Evolutionary conservation across 2,888 invertebrate genomes (phyloP), one percentile per base, ranked within the genome.

Genomic region (Prionchulus punctatus): DNA sequence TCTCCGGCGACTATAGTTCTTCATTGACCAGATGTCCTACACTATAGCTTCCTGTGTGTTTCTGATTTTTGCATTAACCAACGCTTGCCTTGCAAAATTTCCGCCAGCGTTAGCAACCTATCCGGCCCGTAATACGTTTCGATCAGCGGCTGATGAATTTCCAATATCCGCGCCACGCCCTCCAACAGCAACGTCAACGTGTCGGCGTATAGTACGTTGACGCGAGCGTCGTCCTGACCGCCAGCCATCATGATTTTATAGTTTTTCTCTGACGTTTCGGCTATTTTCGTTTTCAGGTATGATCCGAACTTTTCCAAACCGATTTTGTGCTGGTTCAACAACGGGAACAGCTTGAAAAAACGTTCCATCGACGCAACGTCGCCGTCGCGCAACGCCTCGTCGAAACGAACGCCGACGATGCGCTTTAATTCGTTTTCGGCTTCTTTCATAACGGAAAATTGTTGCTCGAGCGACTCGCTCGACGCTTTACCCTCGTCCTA

Each of bases 261-360:
- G 56, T 65, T 63, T 26, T 66, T 64, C n/a, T 63, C 62, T n/a
- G 67, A 67, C 12, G 64, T 81, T 54, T 79, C 79, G n/a, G 72
- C 71, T 36, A 77, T 66, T 71, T 76, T 12, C 7, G n/a, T n/a
- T 45, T 45, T 45, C 47, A 45, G 23, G 23, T 45, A 45, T 7
- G 47, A 12, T 7, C 47, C 47, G 47, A 42, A 53, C 26, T 42
- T 26, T 21, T 53, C 26, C 53, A 53, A 43, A 0, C 96, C 96
- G 64, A 87, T 86, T 43, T 84, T 81, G 59, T 92, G 86, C 74
- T 87, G 83, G 23, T 89, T 89, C 7, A 99, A 77, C 58, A 94
- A 77, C 0, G 98, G 96, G 74, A 94, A 98, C 67, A 98, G 82
- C 73, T 94, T 94, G 72, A 96, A 96, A 70, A 94, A 87, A 56